Base-by-base conservation (phyloP, 2,888 invertebrate genomes). In the Eucriotettix oculatus region DNA sequence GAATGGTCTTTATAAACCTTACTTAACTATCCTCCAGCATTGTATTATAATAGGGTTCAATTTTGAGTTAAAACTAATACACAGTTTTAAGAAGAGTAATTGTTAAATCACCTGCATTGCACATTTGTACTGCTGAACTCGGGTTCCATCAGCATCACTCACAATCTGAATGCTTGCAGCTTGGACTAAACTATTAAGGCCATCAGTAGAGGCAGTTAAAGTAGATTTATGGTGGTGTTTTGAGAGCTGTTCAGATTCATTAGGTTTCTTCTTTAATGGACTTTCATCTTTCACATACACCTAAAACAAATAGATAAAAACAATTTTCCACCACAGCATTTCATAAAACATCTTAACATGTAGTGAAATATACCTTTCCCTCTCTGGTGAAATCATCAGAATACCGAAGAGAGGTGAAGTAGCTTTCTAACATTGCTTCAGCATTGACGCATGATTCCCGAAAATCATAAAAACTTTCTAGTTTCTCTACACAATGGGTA, bases 381-480 rank as follows among this genome's bases (percentile, higher is more conserved):
- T 81, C 82, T 64, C 78, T 79, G 62, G 81, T 75, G 66, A 81
- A 78, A 60, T 83, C 81, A 41, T 82, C 80, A 1, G 82, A 81
- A 66, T 78, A 78, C 62, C 79, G 71, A 58, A 80, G 72, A 43
- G 80, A 79, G 57, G 81, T 80, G 42, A 84, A 79, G 68, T 84
- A 85, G 62, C 80, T 81, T 61, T 79, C 82, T 10, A 85, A 71
- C 83, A 84, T 84, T 16, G 77, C 75, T 70, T 85, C 84, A 1
- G 85, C 83, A 65, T 78, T 81, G 17, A 79, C 76, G 65, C 84
- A 84, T 56, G 81, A 79, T 65, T 81, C 80, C 59, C 83, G 76
- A 69, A 85, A 84, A 54, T 79, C 79, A 62, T 77, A 78, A 64
- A 79, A 80, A 52, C 76, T 77, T 64, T 85, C 85, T 61, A 85